These are phyloP conservation scores for Cerastoderma edule DNA, from an alignment of 2,888 invertebrate species.

Conservation along the genomic window DNA sequence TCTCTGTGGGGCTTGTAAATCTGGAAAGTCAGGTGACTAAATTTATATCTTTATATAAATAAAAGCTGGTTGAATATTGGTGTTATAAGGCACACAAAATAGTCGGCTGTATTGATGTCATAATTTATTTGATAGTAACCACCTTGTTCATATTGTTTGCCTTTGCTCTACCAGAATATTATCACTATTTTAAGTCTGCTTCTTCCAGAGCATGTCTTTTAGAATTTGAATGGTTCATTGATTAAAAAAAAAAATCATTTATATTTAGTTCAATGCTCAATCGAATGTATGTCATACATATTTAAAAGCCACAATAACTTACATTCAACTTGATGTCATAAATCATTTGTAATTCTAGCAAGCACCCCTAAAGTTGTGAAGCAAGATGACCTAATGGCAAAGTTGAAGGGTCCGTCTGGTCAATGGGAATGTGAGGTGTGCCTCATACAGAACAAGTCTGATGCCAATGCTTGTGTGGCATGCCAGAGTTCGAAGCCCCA, in stretches of 20 bases:
- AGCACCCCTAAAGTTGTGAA: not conserved
- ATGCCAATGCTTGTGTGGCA: slow-evolving; percentile 73
- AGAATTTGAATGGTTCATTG: not conserved
- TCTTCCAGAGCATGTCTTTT: not conserved
- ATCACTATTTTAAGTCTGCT: not conserved
- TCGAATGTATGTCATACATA: no score
- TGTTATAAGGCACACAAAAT: no score
- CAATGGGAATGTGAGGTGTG: slow-evolving; percentile 79
- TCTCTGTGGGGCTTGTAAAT: slow-evolving; percentile 78
- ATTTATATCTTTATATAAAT: no score
- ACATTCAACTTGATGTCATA: no score
- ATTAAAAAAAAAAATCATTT: slow-evolving; percentile 5
- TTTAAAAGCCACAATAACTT: no score
- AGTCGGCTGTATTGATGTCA: no score
- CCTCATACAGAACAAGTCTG: slow-evolving; percentile 71
- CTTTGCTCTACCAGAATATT: no score
- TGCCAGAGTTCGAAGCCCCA: slow-evolving; percentile 80
- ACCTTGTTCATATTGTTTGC: no score
- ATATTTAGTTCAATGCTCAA: no score
- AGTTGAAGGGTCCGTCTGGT: slow-evolving; percentile 69
- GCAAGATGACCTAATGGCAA: slow-evolving; percentile 30
- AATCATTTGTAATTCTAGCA: no score
- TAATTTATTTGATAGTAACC: no score
- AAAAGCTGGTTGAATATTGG: no score
- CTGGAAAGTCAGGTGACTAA: slow-evolving; percentile 76